Base-by-base conservation (phyloP, 2,113 vertebrate species). In the Rhynchomys soricoides region DNA sequence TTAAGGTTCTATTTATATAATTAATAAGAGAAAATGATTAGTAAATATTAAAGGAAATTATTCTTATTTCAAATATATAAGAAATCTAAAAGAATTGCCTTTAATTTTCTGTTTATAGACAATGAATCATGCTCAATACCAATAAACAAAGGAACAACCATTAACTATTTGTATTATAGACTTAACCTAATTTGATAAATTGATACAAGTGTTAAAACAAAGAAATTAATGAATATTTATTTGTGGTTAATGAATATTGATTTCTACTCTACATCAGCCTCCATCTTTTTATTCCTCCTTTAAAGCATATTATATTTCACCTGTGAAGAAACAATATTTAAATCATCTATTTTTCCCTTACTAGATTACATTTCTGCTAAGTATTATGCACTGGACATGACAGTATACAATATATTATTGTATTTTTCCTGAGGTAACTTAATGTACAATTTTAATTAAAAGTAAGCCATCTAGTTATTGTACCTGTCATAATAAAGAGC, bases 401-500 rank as follows among this genome's bases (percentile, higher is more conserved):
- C 15, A 24, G 21, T 62, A 81, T 82, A 34, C 15, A 57, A 68
- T 89, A 66, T 86, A 19, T 96, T 93, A 89, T 75, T 79, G 50
- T 85, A 88, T 89, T 81, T 12, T 78, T 94, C 78, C 50, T 95
- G 45, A 83, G 8, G 24, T 85, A n/a, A 24, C 40, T 94, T 93
- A 86, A 91, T 81, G 26, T 55, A 82, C 17, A n/a, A 93, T 31
- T 92, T 68, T 81, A 59, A 57, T 68, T 62, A 89, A 94, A 93
- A 83, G 6, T 85, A 85, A 79, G 11, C 68, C 45, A 19, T 48
- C 12, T 90, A 78, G 12, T n/a, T 66, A 66, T 70, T 86, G 3
- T 5, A 45, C 17, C 50, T 45, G 29, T 48, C 4, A 62, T 75
- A 64, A 64, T 31, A 83, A 57, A 22, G 8, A 70, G 21, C 55